Percentiles rank a stretch among this genome's conserved stretches.
Conservation (phyloP, 2,113 vertebrate species). For the Pogonocichla stellata region DNA sequence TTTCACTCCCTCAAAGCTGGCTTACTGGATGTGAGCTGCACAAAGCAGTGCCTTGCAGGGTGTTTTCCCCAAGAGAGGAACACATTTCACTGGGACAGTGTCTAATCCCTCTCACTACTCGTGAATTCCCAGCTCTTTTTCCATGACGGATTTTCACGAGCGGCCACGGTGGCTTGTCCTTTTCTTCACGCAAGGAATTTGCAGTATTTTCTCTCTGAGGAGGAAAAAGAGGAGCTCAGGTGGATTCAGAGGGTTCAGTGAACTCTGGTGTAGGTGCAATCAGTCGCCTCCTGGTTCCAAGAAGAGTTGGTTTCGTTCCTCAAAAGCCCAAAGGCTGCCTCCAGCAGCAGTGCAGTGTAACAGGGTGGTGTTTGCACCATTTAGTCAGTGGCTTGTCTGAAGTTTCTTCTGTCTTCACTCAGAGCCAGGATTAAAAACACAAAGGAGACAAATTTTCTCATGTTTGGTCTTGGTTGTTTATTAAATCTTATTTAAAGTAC, state of each 20-base stretch:
- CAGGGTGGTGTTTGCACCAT: too few relatives aligned
- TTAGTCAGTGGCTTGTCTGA: too few relatives aligned
- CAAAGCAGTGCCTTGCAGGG: not conserved
- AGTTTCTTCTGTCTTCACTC: too few relatives aligned
- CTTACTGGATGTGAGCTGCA: not conserved
- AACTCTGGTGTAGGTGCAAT: not conserved
- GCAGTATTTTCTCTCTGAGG: not conserved
- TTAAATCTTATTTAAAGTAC: too few relatives aligned
- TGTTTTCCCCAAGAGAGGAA: not conserved
- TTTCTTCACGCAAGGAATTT: not conserved
- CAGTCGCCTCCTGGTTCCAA: not conserved
- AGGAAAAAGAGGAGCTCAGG: not conserved
- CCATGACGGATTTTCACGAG: not conserved
- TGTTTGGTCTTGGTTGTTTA: too few relatives aligned
- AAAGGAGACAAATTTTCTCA: too few relatives aligned
- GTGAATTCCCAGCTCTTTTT: not conserved
- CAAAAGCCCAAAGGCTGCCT: not conserved
- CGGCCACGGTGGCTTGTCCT: accelerated
- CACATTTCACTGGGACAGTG: not conserved
- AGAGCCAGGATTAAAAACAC: too few relatives aligned
- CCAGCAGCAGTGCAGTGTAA: not conserved
- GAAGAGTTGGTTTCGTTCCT: not conserved
- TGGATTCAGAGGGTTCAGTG: not conserved
- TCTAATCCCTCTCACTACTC: not conserved
- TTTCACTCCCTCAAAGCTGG: not conserved